Percentiles rank a stretch among this genome's conserved stretches.
phyloP scores from a whole-genome alignment of 2,888 invertebrate species.

The Drosophila rubida region DNA sequence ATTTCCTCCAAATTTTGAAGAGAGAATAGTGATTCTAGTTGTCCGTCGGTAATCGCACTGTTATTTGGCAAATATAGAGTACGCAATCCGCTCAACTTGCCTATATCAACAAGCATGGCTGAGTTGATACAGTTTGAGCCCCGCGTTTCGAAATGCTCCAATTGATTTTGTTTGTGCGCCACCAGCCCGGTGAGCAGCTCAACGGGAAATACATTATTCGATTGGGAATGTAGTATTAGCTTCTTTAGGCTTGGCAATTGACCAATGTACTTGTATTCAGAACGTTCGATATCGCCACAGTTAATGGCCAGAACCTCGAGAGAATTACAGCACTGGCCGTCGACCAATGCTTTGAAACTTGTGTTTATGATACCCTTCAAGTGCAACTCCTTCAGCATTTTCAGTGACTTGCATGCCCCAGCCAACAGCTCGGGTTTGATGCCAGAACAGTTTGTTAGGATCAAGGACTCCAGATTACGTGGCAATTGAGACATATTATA shows the following conservation, averaged over 20 bases:
- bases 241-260: conserved; percentile 49
- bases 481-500: conserved; percentile 7
- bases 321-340: background rate
- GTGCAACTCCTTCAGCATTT: conserved; percentile 29
- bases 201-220: background rate
- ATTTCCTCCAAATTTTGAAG: conserved; percentile 45
- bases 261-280: conserved; percentile 43
- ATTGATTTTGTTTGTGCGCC: conserved; percentile 23
- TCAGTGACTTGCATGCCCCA: conserved; percentile 1
- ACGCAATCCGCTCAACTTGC: conserved; percentile 28
- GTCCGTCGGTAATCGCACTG: background rate
- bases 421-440: background rate
- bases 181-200: conserved; percentile 30
- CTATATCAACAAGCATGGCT: conserved; percentile 16
- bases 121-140: conserved; percentile 7
- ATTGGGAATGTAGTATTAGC: conserved; percentile 10
- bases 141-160: conserved; percentile 38
- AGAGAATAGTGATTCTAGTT: conserved; percentile 15
- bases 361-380: conserved; percentile 3
- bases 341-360: background rate
- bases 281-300: background rate
- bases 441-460: conserved; percentile 13
- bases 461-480: conserved; percentile 28
- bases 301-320: conserved; percentile 42
- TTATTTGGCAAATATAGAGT: conserved; percentile 21